phyloP scores from a whole-genome alignment of 2,888 invertebrate species.

The Drosophila vallismaia region DNA sequence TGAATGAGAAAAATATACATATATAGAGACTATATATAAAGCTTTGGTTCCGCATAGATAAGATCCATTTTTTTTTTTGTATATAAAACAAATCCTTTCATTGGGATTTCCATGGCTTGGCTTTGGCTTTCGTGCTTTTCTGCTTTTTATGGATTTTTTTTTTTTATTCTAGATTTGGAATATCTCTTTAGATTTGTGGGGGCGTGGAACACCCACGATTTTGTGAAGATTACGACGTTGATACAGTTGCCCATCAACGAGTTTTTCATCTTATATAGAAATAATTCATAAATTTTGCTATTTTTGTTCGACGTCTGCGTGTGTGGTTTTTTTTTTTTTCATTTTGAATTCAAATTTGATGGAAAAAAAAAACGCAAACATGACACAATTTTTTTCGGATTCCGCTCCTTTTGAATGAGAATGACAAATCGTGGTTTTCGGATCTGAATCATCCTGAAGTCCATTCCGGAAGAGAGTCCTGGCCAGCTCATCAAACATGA shows the following conservation, averaged over 20 bases:
- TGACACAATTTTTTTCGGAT: slow-evolving; percentile 62
- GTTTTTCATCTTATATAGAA: slow-evolving; percentile 48
- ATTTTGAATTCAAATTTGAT: not conserved
- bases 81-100: not conserved
- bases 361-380: slow-evolving; percentile 28
- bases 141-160: not conserved
- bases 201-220: slow-evolving; percentile 35
- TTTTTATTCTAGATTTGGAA: slow-evolving; percentile 19
- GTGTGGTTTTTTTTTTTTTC: slow-evolving; percentile 11
- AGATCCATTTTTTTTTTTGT: not conserved
- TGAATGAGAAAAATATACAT: not conserved
- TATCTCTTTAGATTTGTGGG: slow-evolving; percentile 12
- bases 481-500: slow-evolving; percentile 8
- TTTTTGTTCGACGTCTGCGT: not conserved
- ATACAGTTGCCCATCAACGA: slow-evolving; percentile 53
- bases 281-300: slow-evolving; percentile 23
- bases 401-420: slow-evolving; percentile 6
- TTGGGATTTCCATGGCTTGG: not conserved
- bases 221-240: slow-evolving; percentile 39
- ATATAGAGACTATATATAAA: not conserved
- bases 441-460: slow-evolving; percentile 58
- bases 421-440: slow-evolving; percentile 64
- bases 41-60: not conserved
- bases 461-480: slow-evolving; percentile 42
- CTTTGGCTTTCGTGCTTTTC: not conserved